Base-by-base conservation (phyloP, 92 coral and sea anemone genomes). In the Epizoanthus scotinus region DNA sequence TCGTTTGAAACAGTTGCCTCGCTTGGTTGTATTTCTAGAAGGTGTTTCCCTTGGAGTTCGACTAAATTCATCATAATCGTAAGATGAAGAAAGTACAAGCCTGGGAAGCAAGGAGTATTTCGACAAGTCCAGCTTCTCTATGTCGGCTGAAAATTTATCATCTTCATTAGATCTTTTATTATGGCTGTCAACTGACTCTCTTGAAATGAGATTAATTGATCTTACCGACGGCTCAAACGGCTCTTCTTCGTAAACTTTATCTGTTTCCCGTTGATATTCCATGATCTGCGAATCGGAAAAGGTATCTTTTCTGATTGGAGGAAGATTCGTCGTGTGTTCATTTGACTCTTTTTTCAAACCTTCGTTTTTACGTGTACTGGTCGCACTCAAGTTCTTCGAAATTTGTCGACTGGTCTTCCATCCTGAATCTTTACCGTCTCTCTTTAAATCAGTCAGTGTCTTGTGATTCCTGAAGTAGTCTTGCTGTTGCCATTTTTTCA, bases 401-500 rank as follows among this genome's bases (percentile, higher is more conserved):
- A 22, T 14, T 26, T 42, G 24, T 6, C 36, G 47, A n/a, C 15
- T 27, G 18, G 18, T 26, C 14, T 5, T 26, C 22, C 61, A 9
- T 52, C 31, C 61, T 19, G 27, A 3, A 20, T n/a, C 44, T 52
- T 54, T 63, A 17, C 8, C 22, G 63, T 52, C 31, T 22, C 55
- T 71, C 31, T 27, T 71, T 6, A 54, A 71, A 71, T 17, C 19
- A 50, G 38, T 15, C 6, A 53, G 15, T 12, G 29, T 50, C 24
- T 26, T 71, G 60, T 28, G 8, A 25, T 53, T 53, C 42, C 55
- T 40, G 24, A 71, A 71, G 31, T 71, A 71, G 8, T 53, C 25
- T 71, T 71, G 42, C 53, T 60, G 20, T 50, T 71, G 78, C 78
- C 78, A 71, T 71, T 71, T 71, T 40, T 53, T 71, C 22, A 71